Evolutionary conservation across 2,888 invertebrate genomes (phyloP).

Genomic region (Oscheius onirici): DNA sequence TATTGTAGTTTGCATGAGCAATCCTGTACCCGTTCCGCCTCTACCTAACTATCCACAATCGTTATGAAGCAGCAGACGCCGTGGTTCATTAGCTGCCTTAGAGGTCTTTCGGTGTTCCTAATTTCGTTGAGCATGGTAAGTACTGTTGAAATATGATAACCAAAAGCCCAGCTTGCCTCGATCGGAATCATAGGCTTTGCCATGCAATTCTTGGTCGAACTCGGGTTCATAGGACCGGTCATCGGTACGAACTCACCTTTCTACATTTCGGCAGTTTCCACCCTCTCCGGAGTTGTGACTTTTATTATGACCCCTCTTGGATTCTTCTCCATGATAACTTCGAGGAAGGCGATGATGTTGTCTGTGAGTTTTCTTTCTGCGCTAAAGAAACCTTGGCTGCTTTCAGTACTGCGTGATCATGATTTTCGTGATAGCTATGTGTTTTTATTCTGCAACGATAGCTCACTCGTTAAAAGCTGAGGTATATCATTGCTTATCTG

Average conservation of each 20-base stretch:
- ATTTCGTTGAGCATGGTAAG: slow-evolving; percentile 22
- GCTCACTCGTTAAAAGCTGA: slow-evolving; percentile 13
- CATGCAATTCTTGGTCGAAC: slow-evolving; percentile 10
- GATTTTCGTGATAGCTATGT: slow-evolving; percentile 18
- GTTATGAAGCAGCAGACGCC: slow-evolving; percentile 7
- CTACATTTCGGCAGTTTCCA: slow-evolving; percentile 12
- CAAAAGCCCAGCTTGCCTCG: slow-evolving; percentile 2
- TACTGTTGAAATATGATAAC: not conserved
- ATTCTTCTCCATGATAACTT: slow-evolving; percentile 22
- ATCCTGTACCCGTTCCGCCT: too few species aligned
- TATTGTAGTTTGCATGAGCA: too few species aligned
- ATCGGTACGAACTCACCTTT: slow-evolving; percentile 24
- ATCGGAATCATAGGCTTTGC: slow-evolving; percentile 26
- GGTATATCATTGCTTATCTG: not conserved
- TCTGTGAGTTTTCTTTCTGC: not conserved
- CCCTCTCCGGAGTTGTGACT: slow-evolving; percentile 6
- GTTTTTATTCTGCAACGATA: slow-evolving; percentile 17
- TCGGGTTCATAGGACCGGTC: slow-evolving; percentile 19
- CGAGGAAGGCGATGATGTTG: slow-evolving; percentile 12
- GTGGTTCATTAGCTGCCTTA: not conserved
- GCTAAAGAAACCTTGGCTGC: too few species aligned
- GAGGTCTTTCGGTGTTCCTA: not conserved
- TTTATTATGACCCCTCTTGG: slow-evolving; percentile 24
- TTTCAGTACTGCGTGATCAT: slow-evolving; percentile 24
- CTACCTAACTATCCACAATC: not conserved